Base-by-base conservation (phyloP, 2,888 invertebrate genomes). In the Deroplatys truncata region DNA sequence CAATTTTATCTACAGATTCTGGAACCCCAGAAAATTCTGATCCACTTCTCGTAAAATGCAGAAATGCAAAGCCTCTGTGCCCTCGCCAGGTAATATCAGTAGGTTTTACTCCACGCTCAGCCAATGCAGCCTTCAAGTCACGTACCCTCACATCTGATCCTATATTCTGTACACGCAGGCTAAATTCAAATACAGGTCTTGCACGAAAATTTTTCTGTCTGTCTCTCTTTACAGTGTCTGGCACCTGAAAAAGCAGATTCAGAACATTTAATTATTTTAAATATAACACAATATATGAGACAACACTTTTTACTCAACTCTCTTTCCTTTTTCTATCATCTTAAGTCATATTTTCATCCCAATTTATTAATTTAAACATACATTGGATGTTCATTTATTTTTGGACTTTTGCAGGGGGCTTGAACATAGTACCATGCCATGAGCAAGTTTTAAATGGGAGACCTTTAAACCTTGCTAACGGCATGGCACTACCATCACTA, bases 31-130 rank as follows among this genome's bases (percentile, higher is more conserved):
- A n/a, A 20, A 49, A 83, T 25, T 31, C 83, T 29, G 90, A 89
- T 83, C 89, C 90, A 84, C 95, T 94, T 93, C 96, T 97, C 91
- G 96, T 95, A 93, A 97, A 97, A 93, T 97, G 97, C 91, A 97
- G 94, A 92, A 96, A 96, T 92, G 96, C 96, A 93, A 95, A 96
- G 89, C 96, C 96, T 89, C 95, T 91, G 88, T 91, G 91, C 0
- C 92, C 92, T 84, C 91, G 91, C 97, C 97, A 97, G 89, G 96
- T 95, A 93, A 97, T 97, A 91, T 96, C 95, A 91, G 95, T 95
- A 9, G 97, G 97, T 92, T 96, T 96, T 89, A 97, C 96, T 85
- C 97, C 96, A 91, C 97, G 96, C 92, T 96, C 96, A 84, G 94
- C 94, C 72, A 97, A 93, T 82, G 97, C 97, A 88, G 95, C 95